Evolutionary conservation across 2,797 vertebrate genomes (phyloP).

Genomic region (Fringilla coelebs): DNA sequence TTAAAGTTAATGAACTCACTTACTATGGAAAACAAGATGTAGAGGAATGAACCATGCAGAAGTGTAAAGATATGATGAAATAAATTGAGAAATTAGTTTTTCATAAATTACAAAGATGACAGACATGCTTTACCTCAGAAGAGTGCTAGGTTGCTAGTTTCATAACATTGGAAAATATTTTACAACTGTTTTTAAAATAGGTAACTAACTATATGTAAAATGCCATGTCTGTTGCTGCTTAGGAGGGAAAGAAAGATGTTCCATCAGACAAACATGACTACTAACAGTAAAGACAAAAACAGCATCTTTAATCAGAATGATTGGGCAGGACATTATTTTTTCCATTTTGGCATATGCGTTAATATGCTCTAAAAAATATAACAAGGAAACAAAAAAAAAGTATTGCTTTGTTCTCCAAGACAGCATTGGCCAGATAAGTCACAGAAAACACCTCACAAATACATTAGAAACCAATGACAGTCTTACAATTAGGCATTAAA

Average conservation of each 20-base stretch:
- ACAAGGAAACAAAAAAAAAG: background rate
- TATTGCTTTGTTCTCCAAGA: background rate
- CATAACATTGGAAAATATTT: background rate
- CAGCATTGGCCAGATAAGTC: background rate
- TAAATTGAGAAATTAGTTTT: background rate
- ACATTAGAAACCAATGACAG: background rate
- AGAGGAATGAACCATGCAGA: background rate
- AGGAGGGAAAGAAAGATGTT: background rate
- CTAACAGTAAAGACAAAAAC: background rate
- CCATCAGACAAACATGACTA: background rate
- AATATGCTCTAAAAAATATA: background rate
- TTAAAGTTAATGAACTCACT: background rate
- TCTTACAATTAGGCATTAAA: background rate
- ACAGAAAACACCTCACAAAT: background rate
- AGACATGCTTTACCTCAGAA: background rate
- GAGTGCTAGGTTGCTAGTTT: background rate
- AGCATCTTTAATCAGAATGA: background rate
- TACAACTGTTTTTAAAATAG: background rate
- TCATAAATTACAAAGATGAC: background rate
- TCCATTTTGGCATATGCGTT: background rate
- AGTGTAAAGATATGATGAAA: background rate
- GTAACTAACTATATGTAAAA: background rate
- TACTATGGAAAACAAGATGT: fast-evolving
- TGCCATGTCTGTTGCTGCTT: background rate
- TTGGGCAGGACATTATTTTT: background rate